Percentiles rank a stretch among this genome's conserved stretches.
phyloP scores from a whole-genome alignment of 1,140 invertebrate species.

The Drosophila asahinai region DNA sequence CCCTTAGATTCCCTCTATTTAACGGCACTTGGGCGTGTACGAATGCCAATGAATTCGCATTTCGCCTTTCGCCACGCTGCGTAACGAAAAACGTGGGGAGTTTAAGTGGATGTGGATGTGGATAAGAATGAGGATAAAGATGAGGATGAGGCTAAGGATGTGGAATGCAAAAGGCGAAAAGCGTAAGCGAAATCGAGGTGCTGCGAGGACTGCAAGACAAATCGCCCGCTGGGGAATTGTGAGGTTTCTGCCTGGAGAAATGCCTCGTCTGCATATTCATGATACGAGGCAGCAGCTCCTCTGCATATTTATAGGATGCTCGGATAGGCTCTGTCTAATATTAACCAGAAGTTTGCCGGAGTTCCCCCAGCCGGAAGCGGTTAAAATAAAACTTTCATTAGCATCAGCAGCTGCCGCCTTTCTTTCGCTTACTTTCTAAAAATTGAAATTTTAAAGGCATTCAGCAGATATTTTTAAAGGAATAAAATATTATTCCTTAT shows the following conservation, averaged over 20 bases:
- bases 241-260: slow-evolving; percentile 4
- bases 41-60: slow-evolving; percentile 72
- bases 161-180: slow-evolving; percentile 17
- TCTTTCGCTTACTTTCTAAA: not conserved
- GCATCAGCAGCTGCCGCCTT: no score
- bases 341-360: slow-evolving; percentile 18
- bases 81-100: slow-evolving; percentile 49
- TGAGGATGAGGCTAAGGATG: not conserved
- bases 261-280: slow-evolving; percentile 31
- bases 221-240: slow-evolving; percentile 50
- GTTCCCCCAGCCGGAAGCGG: not conserved
- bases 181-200: slow-evolving; percentile 1
- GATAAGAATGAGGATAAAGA: not conserved
- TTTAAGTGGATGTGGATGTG: slow-evolving; percentile 7
- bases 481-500: no score
- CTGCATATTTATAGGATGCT: slow-evolving; percentile 37
- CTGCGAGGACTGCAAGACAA: slow-evolving; percentile 41
- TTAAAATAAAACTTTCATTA: slow-evolving; percentile 25
- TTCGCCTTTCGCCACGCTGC: slow-evolving; percentile 64
- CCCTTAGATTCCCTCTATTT: slow-evolving; percentile 5
- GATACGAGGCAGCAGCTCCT: not conserved
- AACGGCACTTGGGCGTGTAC: slow-evolving; percentile 58
- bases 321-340: slow-evolving; percentile 8
- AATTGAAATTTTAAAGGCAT: not conserved
- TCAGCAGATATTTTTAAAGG: no score